phyloP scores from a whole-genome alignment of 2,888 invertebrate genomes.

The Eupithecia abbreviata region DNA sequence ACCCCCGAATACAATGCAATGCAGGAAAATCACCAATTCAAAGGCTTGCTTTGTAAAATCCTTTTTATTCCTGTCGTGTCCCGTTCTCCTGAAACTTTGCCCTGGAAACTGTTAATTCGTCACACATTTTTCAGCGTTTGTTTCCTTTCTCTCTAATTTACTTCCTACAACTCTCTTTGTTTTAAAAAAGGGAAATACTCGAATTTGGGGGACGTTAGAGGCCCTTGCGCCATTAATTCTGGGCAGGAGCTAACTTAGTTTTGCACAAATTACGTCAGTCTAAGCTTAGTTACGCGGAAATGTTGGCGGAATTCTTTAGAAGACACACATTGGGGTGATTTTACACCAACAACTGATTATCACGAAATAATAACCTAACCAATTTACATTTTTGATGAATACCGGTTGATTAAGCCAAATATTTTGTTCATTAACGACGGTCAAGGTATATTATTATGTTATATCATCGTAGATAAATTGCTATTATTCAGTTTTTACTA shows the following conservation, averaged over 20 bases:
- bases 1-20: not conserved
- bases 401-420: not conserved
- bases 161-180: conserved; percentile 24
- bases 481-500: not conserved
- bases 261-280: conserved; percentile 71
- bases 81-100: conserved; percentile 14
- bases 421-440: not conserved
- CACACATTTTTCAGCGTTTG: conserved; percentile 27
- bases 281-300: conserved; percentile 66
- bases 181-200: conserved; percentile 52
- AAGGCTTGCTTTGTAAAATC: conserved; percentile 4
- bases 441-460: not conserved
- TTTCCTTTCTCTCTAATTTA: conserved; percentile 27
- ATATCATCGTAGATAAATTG: not conserved
- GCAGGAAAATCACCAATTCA: conserved; percentile 1
- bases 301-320: conserved; percentile 64
- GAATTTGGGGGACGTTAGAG: conserved; percentile 59
- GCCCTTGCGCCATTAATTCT: conserved; percentile 67
- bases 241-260: conserved; percentile 64
- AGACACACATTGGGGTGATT: conserved; percentile 50
- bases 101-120: conserved; percentile 26
- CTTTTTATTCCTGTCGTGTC: conserved; percentile 14
- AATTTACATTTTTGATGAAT: not conserved
- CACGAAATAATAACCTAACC: not conserved
- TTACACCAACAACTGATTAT: not conserved